phyloP scores from a whole-genome alignment of 2,888 invertebrate species.

The Copidosoma aretas region DNA sequence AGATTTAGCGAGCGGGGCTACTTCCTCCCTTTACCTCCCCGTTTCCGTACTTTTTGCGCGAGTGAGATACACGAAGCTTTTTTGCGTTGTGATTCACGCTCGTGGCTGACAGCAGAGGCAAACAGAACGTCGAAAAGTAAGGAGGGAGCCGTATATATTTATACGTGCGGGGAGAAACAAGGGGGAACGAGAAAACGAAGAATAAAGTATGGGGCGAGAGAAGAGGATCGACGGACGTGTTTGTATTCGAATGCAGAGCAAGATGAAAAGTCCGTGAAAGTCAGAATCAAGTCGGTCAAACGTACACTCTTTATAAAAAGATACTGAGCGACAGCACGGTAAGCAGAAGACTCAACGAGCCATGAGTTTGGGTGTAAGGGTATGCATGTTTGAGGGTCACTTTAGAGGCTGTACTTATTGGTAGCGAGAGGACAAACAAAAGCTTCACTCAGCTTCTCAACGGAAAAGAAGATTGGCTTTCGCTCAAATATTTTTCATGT shows the following conservation, averaged over 20 bases:
- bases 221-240: slow-evolving; percentile 36
- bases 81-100: slow-evolving; percentile 9
- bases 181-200: not conserved
- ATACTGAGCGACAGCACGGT: too few relatives aligned
- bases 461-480: too few relatives aligned
- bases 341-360: slow-evolving; percentile 14
- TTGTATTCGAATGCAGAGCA: slow-evolving; percentile 39
- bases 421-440: slow-evolving; percentile 29
- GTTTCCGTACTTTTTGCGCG: too few relatives aligned
- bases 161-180: not conserved
- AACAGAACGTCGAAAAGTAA: slow-evolving; percentile 5
- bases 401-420: slow-evolving; percentile 35
- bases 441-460: slow-evolving; percentile 36
- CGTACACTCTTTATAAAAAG: too few relatives aligned
- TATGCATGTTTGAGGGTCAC: slow-evolving; percentile 9
- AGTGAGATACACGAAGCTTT: slow-evolving; percentile 15
- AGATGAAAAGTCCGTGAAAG: slow-evolving; percentile 31
- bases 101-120: slow-evolving; percentile 14
- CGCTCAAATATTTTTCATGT: too few relatives aligned
- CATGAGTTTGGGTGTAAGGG: slow-evolving; percentile 15
- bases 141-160: not conserved
- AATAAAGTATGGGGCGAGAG: not conserved
- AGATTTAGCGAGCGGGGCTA: not conserved
- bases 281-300: slow-evolving; percentile 38
- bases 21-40: too few relatives aligned